A percentile compares a stretch with the other conserved stretches of the same genome.
phyloP scores from a whole-genome alignment of 2,888 invertebrate species.

The Tipula confusa region DNA sequence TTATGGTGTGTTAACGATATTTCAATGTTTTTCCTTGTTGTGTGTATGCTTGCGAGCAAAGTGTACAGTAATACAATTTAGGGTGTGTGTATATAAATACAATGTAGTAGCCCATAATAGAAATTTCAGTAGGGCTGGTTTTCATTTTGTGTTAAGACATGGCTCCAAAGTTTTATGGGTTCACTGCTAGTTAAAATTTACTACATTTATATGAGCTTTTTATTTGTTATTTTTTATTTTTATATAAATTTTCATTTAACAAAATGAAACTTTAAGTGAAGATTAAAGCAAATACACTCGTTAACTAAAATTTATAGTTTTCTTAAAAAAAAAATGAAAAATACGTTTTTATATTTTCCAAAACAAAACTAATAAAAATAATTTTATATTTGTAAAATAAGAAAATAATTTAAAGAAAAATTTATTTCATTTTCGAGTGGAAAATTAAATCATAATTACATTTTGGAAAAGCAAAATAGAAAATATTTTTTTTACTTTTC shows the following conservation, averaged over 20 bases:
- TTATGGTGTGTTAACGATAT: conserved; percentile 20
- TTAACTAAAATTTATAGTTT: not conserved
- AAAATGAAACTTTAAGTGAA: not conserved
- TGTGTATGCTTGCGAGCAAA: not conserved
- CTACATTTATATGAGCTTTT: not conserved
- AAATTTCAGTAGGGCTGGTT: not conserved
- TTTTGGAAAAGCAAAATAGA: not conserved
- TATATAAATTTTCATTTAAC: not conserved
- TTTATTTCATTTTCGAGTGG: not conserved
- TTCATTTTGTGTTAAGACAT: not conserved
- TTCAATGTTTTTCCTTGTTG: not conserved
- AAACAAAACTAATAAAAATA: not conserved
- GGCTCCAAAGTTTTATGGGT: not conserved
- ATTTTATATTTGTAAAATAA: not conserved
- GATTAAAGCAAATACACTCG: not conserved
- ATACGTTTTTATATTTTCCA: not conserved
- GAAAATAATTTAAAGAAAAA: conserved; percentile 4
- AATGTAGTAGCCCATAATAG: not conserved
- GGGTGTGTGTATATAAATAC: not conserved
- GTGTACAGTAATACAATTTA: not conserved
- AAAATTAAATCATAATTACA: conserved; percentile 12
- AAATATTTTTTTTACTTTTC: not conserved
- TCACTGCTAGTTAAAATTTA: not conserved
- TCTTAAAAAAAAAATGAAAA: no score
- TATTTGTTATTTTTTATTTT: no score